Evolutionary conservation across 2,113 vertebrate genomes (phyloP), one percentile per base, ranked within the genome.

Genomic region (Calypte anna): DNA sequence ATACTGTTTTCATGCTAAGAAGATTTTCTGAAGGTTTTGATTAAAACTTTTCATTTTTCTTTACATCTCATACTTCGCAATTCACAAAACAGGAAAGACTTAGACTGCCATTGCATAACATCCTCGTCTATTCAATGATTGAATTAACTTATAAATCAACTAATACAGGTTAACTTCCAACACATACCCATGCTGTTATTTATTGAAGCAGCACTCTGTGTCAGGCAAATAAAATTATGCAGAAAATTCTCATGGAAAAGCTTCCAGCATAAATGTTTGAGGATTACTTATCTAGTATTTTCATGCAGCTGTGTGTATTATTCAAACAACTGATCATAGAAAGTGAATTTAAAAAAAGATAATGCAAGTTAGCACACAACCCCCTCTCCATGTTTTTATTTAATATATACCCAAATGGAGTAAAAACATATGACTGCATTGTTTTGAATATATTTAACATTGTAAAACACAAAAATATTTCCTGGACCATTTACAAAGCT

Each of bases 311-410:
- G 53, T 46, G 25, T 53, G 4, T 30, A 48, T 30, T 53, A 48
- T 20, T 91, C 31, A 72, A 53, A 24, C 57, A 85, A 70, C 19
- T 59, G 12, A 13, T 8, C 1, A 36, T 6, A 6, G 59, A 16
- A 67, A 84, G 44, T 22, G 40, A 67, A 59, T n/a, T 20, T 13
- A 16, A 64, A 80, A 90, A 79, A 87, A 74, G 18, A 50, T 9
- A 59, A 83, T 20, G 61, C 76, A 74, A 90, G 33, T 22, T 31
- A 75, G 64, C 83, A 89, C 16, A 69, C 92, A 75, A 75, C 18
- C 10, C 89, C 40, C 53, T 94, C 94, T 94, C 95, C 96, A 95
- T 74, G 0, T 83, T 83, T 86, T 81, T 81, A 77, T 84, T 90
- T n/a, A 48, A 75, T 10, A 50, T 3, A 36, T 1, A 81, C 51